Percentiles rank a stretch among this genome's conserved stretches.
Evolutionary conservation across 2,797 vertebrate species (phyloP).

Genomic region (Molossus molossus): DNA sequence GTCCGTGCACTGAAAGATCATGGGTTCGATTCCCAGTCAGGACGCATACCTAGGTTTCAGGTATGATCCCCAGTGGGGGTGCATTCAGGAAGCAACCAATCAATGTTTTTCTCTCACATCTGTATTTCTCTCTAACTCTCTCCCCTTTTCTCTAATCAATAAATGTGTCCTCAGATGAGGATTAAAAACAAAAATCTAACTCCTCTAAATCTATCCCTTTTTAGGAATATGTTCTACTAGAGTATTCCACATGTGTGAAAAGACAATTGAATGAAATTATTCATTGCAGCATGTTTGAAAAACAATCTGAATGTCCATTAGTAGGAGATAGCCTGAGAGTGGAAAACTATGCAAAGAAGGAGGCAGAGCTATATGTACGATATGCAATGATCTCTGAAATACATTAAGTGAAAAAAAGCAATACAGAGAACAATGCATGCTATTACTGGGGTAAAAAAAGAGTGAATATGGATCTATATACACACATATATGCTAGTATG

Average conservation of each 20-base stretch:
- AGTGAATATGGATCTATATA: neutral
- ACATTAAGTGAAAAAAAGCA: neutral
- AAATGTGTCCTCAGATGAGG: no score
- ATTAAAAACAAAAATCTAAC: no score
- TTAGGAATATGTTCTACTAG: neutral
- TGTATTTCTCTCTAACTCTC: no score
- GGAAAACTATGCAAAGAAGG: slow-evolving; percentile 14
- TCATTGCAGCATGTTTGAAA: neutral
- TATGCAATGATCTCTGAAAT: neutral
- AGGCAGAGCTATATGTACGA: neutral
- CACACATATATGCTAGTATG: neutral
- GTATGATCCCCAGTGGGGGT: no score
- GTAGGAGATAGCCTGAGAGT: neutral
- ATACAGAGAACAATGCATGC: neutral
- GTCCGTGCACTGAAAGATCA: no score
- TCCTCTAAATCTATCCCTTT: neutral
- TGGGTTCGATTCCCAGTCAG: no score
- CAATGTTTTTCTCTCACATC: no score
- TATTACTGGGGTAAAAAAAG: neutral
- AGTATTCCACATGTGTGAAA: neutral
- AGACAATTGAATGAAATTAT: neutral
- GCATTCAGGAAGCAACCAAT: no score
- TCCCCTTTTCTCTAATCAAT: no score
- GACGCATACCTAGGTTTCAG: no score
- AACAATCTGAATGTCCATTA: neutral